Conservation (phyloP, 2,113 vertebrate genomes). For the Carassius auratus region DNA sequence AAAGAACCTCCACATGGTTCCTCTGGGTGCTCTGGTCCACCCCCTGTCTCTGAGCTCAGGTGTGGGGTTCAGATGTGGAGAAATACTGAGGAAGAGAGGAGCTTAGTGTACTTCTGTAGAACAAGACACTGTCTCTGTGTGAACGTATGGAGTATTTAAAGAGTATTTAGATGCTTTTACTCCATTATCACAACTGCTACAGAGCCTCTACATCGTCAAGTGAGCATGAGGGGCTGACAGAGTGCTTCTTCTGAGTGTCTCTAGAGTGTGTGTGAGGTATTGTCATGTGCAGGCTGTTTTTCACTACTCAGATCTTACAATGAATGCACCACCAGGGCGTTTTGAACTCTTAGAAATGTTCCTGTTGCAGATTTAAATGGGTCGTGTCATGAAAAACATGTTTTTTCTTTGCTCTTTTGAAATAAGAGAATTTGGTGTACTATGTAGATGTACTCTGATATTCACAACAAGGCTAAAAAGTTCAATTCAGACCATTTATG, state of each 20-base stretch:
- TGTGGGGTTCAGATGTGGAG: constrained; percentile 17
- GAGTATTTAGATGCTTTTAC: constrained; percentile 13
- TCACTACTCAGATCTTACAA: not conserved
- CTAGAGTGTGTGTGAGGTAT: not conserved
- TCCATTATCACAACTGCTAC: constrained; percentile 12
- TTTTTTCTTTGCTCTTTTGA: not conserved
- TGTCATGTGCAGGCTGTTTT: not conserved
- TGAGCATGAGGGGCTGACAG: not conserved
- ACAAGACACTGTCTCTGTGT: not conserved
- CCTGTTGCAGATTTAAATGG: constrained; percentile 9
- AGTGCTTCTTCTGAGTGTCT: constrained; percentile 2
- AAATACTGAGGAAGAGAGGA: not conserved
- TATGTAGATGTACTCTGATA: not conserved
- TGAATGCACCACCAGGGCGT: not conserved
- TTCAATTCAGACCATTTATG: not conserved
- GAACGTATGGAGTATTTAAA: not conserved
- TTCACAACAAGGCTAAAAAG: not conserved
- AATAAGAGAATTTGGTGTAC: not conserved
- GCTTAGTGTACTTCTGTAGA: not conserved
- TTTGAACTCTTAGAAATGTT: constrained; percentile 2
- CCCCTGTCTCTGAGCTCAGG: constrained; percentile 1
- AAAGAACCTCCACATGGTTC: constrained; percentile 44
- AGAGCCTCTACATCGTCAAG: not conserved
- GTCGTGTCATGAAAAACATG: not conserved
- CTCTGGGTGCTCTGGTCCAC: constrained; percentile 35